A percentile compares a stretch with the other conserved stretches of the same genome.
Conservation (phyloP, 2,888 invertebrate species). For the Petrolisthes manimaculis region DNA sequence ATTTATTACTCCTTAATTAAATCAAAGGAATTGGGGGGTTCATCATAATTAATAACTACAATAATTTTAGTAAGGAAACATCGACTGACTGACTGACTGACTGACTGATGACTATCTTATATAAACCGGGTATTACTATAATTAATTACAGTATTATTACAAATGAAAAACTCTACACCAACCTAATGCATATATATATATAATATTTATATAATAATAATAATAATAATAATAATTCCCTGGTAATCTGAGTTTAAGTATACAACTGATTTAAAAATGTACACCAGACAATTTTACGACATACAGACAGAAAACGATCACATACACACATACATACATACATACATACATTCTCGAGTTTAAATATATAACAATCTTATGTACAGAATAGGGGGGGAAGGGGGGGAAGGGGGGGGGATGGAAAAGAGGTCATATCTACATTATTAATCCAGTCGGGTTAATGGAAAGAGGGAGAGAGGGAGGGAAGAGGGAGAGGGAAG, state of each 20-base stretch:
- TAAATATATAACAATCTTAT: conserved; percentile 15
- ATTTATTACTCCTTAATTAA: too few relatives aligned
- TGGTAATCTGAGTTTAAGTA: too few relatives aligned
- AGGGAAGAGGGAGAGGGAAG: neutral
- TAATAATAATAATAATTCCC: too few relatives aligned
- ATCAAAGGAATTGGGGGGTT: too few relatives aligned
- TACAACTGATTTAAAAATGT: too few relatives aligned
- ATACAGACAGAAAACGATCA: neutral
- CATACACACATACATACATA: conserved; percentile 4
- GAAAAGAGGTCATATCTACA: neutral
- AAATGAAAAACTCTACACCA: too few relatives aligned
- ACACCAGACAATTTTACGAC: neutral
- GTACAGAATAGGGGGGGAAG: neutral
- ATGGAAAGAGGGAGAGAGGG: neutral
- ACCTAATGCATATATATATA: too few relatives aligned
- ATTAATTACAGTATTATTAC: neutral
- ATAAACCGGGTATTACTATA: neutral
- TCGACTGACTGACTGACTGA: neutral
- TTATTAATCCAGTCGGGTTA: neutral
- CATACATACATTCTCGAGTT: conserved; percentile 11
- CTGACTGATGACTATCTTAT: neutral
- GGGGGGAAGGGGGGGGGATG: neutral
- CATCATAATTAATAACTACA: neutral
- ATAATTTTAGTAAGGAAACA: neutral
- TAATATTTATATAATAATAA: too few relatives aligned